These are phyloP conservation scores for Sebastes vulpes DNA, from an alignment of 2,797 vertebrate genomes.

Conservation along the genomic window DNA sequence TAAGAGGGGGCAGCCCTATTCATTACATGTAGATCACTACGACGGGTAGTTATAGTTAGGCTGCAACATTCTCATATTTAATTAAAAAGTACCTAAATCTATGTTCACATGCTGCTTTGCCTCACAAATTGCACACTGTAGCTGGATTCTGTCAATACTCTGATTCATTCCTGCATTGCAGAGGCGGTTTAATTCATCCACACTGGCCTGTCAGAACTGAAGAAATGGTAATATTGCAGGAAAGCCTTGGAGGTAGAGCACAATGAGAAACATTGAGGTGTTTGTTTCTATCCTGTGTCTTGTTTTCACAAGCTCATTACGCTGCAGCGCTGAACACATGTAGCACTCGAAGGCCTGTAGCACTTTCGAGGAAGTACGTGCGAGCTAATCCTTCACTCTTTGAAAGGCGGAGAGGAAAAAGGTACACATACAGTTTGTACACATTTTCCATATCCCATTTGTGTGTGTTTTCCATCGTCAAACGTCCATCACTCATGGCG, in stretches of 20 bases:
- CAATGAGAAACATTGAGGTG: background rate
- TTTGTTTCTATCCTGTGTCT: slow-evolving; percentile 15
- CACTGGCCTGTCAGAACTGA: background rate
- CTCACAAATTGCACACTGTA: slow-evolving; percentile 8
- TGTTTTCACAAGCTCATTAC: slow-evolving; percentile 61
- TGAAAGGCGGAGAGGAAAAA: slow-evolving; percentile 50
- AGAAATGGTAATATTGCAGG: background rate
- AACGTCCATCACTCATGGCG: slow-evolving; percentile 51
- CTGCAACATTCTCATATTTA: background rate
- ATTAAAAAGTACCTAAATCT: background rate
- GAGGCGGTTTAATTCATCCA: slow-evolving; percentile 8
- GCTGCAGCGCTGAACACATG: slow-evolving; percentile 10
- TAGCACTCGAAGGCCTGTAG: slow-evolving; percentile 28
- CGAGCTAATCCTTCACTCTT: slow-evolving; percentile 54
- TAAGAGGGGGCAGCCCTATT: no score
- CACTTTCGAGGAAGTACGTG: slow-evolving; percentile 40
- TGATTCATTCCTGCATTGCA: background rate
- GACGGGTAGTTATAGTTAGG: background rate
- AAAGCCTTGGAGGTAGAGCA: background rate
- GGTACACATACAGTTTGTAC: slow-evolving; percentile 41
- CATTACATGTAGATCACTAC: background rate
- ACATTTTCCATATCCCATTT: slow-evolving; percentile 70
- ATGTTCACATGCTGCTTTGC: background rate
- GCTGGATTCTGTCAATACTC: slow-evolving; percentile 6
- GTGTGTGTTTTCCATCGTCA: slow-evolving; percentile 68